Evolutionary conservation across 2,888 invertebrate genomes (phyloP).

Genomic region (Agrochola macilenta): DNA sequence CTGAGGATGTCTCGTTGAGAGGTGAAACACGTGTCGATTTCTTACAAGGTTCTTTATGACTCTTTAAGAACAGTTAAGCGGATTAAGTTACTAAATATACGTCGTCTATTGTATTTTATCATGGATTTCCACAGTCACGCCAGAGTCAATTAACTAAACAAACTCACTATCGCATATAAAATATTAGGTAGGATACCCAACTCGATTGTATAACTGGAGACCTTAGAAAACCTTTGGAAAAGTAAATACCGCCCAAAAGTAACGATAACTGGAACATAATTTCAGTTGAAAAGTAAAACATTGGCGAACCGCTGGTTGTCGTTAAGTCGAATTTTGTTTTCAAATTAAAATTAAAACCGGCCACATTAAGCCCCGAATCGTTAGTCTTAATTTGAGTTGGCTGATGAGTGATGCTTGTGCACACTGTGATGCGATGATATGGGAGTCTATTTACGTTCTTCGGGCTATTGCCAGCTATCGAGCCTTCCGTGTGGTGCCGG

Average conservation of each 20-base stretch:
- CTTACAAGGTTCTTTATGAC: too few relatives aligned
- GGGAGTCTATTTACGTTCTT: neutral
- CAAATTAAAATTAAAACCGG: conserved; percentile 88
- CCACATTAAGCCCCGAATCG: conserved; percentile 85
- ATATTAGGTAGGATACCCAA: neutral
- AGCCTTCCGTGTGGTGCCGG: too few relatives aligned
- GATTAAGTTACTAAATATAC: too few relatives aligned
- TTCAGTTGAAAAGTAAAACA: conserved; percentile 67
- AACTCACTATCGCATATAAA: too few relatives aligned
- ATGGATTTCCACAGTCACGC: too few relatives aligned
- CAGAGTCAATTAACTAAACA: too few relatives aligned
- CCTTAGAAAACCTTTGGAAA: neutral
- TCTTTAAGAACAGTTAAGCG: too few relatives aligned
- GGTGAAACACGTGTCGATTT: too few relatives aligned
- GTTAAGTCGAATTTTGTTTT: conserved; percentile 84
- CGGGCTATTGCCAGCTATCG: too few relatives aligned
- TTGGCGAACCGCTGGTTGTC: conserved; percentile 68
- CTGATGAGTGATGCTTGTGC: conserved; percentile 59
- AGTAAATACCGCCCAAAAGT: conserved; percentile 44
- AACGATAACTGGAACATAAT: conserved; percentile 59
- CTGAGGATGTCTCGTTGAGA: too few relatives aligned
- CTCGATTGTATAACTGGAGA: neutral
- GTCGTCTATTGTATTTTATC: too few relatives aligned
- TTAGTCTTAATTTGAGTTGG: conserved; percentile 88
- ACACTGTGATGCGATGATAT: conserved; percentile 34